Percentiles rank a stretch among this genome's conserved stretches.
Conservation (phyloP, 1,140 invertebrate species). For the Protaetia brevitarsis region DNA sequence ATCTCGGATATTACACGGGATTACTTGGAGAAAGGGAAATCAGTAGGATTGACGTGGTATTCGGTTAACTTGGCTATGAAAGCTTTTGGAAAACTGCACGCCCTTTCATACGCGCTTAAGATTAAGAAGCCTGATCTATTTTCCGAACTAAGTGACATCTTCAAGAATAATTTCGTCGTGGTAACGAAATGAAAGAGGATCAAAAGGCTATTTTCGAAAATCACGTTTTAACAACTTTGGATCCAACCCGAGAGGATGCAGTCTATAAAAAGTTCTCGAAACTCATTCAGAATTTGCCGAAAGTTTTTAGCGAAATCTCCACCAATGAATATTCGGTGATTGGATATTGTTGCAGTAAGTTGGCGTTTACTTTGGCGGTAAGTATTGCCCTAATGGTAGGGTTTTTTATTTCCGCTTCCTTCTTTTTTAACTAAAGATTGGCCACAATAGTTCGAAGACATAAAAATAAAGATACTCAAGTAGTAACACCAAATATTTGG, state of each 20-base stretch:
- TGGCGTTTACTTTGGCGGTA: slow-evolving; percentile 54
- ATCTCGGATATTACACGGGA: slow-evolving; percentile 55
- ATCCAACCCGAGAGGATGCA: background rate
- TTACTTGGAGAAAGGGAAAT: slow-evolving; percentile 51
- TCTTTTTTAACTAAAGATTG: background rate
- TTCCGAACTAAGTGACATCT: background rate
- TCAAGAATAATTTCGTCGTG: background rate
- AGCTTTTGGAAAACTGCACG: slow-evolving; percentile 30
- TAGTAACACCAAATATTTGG: too few species aligned
- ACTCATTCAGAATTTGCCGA: background rate
- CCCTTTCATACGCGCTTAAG: slow-evolving; percentile 29
- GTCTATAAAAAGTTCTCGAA: background rate
- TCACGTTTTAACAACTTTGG: background rate
- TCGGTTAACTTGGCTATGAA: slow-evolving; percentile 25
- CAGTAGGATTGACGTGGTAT: slow-evolving; percentile 30
- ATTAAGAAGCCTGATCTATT: slow-evolving; percentile 22
- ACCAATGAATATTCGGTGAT: slow-evolving; percentile 41
- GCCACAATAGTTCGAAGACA: too few species aligned
- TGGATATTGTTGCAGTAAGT: slow-evolving; percentile 57
- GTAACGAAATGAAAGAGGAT: background rate
- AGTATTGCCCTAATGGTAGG: background rate
- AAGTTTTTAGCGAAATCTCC: background rate
- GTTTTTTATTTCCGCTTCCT: background rate
- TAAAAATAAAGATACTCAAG: too few species aligned
- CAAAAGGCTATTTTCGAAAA: background rate